Conservation (phyloP, 2,888 invertebrate species). For the Tetropium fuscum region DNA sequence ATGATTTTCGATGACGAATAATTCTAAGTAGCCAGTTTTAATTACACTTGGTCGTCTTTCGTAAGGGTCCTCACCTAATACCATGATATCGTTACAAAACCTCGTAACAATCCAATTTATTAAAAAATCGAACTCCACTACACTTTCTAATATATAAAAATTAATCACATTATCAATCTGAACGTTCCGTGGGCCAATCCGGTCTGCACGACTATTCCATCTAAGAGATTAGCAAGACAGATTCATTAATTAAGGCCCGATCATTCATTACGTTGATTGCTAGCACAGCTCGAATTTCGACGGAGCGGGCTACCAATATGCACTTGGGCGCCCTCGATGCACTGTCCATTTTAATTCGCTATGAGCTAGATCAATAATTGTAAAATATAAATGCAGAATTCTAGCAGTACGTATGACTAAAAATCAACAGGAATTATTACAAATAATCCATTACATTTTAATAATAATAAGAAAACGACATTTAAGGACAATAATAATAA, state of each 20-base stretch:
- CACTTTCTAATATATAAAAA: conserved; percentile 61
- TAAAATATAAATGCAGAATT: too few species aligned
- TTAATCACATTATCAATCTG: conserved; percentile 68
- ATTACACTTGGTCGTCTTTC: conserved; percentile 40
- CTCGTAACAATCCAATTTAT: conserved; percentile 60
- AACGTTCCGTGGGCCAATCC: conserved; percentile 62
- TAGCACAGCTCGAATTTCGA: conserved; percentile 40
- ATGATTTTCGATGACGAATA: conserved; percentile 37
- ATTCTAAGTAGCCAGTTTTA: conserved; percentile 26
- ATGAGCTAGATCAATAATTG: too few species aligned
- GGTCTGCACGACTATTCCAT: conserved; percentile 64
- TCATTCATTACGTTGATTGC: conserved; percentile 67
- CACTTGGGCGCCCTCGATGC: conserved; percentile 37
- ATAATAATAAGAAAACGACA: too few species aligned
- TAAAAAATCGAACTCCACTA: conserved; percentile 59
- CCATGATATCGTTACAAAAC: conserved; percentile 53
- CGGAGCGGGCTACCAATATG: conserved; percentile 38
- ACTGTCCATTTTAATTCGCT: conserved; percentile 5
- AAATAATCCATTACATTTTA: too few species aligned
- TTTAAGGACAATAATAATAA: too few species aligned
- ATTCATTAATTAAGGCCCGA: conserved; percentile 68
- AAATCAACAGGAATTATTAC: too few species aligned
- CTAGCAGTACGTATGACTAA: too few species aligned
- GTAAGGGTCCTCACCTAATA: conserved; percentile 31
- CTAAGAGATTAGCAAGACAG: conserved; percentile 68